A percentile compares a stretch with the other conserved stretches of the same genome.
These are phyloP conservation scores for Rhingia campestris DNA, from an alignment of 2,888 invertebrate species.

Conservation along the genomic window DNA sequence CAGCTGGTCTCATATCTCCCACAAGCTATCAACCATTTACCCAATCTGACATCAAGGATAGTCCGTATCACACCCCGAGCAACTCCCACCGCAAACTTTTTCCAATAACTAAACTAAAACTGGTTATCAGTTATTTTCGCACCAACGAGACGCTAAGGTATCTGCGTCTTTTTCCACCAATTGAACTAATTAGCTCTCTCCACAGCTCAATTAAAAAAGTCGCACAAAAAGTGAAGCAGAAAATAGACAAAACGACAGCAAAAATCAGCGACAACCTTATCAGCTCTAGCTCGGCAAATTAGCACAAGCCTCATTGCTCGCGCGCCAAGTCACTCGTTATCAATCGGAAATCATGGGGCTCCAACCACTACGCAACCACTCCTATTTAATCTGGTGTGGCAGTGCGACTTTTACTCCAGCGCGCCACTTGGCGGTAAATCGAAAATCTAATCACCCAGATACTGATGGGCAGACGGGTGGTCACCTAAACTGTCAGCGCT, in stretches of 20 bases:
- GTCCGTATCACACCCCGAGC: slow-evolving; percentile 61
- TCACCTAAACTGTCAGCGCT: slow-evolving; percentile 62
- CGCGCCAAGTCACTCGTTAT: slow-evolving; percentile 62
- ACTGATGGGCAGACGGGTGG: slow-evolving; percentile 63
- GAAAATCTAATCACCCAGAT: slow-evolving; percentile 59
- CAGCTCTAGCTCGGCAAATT: slow-evolving; percentile 61
- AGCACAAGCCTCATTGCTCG: slow-evolving; percentile 61
- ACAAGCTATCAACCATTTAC: slow-evolving; percentile 60
- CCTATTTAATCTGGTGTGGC: slow-evolving; percentile 38
- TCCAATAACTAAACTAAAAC: slow-evolving; percentile 30
- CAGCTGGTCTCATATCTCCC: slow-evolving; percentile 41
- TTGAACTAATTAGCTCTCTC: slow-evolving; percentile 37
- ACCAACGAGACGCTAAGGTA: background rate
- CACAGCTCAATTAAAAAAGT: slow-evolving; percentile 57
- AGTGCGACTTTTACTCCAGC: slow-evolving; percentile 35
- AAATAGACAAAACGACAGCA: slow-evolving; percentile 3
- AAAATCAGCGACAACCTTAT: slow-evolving; percentile 30
- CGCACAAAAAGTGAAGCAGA: slow-evolving; percentile 8
- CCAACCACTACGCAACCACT: slow-evolving; percentile 32
- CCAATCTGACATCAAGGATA: slow-evolving; percentile 61
- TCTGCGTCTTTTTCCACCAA: background rate
- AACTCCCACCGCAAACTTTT: slow-evolving; percentile 55
- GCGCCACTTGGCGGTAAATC: slow-evolving; percentile 40
- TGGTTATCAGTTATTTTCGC: slow-evolving; percentile 35
- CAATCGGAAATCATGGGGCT: slow-evolving; percentile 62